A percentile compares a stretch with the other conserved stretches of the same genome.
phyloP scores from a whole-genome alignment of 1,140 invertebrate species.

The Euwallacea similis region DNA sequence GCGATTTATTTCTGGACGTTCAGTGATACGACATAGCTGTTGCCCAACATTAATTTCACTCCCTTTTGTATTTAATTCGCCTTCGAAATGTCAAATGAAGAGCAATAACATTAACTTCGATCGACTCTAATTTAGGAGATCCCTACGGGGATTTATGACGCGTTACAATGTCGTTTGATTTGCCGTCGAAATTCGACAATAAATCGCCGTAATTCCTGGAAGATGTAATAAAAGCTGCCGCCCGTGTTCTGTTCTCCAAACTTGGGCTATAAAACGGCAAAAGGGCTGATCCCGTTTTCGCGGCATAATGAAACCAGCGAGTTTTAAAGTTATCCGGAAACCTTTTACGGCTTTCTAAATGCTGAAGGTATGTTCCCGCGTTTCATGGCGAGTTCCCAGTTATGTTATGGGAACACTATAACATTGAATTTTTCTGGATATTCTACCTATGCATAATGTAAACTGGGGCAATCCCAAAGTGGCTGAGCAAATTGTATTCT shows the following conservation, averaged over 20 bases:
- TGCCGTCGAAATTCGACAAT: conserved; percentile 12
- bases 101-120: too few species aligned
- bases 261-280: conserved; percentile 28
- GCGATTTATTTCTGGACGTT: too few species aligned
- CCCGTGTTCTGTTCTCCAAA: conserved; percentile 19
- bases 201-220: conserved; percentile 28
- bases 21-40: too few species aligned
- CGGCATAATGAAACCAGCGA: conserved; percentile 31
- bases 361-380: not conserved
- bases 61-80: too few species aligned
- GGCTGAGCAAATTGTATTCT: conserved; percentile 8
- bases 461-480: not conserved
- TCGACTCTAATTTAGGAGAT: too few species aligned
- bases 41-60: too few species aligned
- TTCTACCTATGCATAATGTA: too few species aligned
- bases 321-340: conserved; percentile 31
- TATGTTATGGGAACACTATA: too few species aligned
- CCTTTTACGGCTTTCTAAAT: conserved; percentile 26
- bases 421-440: too few species aligned
- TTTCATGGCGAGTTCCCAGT: not conserved
- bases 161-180: conserved; percentile 35
- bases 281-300: conserved; percentile 22
- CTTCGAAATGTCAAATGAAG: too few species aligned
- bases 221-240: conserved; percentile 35
- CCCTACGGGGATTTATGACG: conserved; percentile 17